Evolutionary conservation across 2,113 vertebrate species (phyloP).

Genomic region (Panthera tigris): DNA sequence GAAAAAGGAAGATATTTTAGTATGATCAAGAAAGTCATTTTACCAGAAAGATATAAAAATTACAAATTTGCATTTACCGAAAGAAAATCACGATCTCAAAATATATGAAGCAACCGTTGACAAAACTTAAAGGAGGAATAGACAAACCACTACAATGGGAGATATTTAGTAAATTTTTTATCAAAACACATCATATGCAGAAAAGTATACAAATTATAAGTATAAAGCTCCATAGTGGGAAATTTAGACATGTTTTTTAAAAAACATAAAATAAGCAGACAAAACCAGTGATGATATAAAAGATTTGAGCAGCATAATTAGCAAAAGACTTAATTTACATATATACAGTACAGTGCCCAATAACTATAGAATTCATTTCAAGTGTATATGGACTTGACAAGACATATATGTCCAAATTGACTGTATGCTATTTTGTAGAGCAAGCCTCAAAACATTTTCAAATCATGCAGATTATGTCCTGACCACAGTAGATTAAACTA

Average conservation of each 20-base stretch:
- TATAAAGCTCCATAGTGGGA: neutral
- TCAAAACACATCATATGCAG: neutral
- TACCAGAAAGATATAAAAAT: neutral
- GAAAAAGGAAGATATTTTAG: neutral
- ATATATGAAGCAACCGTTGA: neutral
- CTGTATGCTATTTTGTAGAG: neutral
- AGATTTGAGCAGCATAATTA: neutral
- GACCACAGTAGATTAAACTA: neutral
- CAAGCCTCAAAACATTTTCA: neutral
- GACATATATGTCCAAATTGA: neutral
- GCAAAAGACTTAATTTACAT: neutral
- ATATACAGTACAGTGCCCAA: neutral
- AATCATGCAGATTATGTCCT: neutral
- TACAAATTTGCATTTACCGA: neutral
- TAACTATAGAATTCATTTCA: neutral
- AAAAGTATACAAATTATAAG: neutral
- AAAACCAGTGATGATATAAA: neutral
- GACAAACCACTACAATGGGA: neutral
- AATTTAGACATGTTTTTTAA: neutral
- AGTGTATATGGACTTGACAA: neutral
- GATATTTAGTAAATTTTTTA: neutral
- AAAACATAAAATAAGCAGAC: neutral
- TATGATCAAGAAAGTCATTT: neutral
- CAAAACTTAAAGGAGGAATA: neutral
- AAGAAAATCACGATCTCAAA: neutral